Base-by-base conservation (phyloP, 2,797 vertebrate genomes). In the Gymnoscopelus microlampas region DNA sequence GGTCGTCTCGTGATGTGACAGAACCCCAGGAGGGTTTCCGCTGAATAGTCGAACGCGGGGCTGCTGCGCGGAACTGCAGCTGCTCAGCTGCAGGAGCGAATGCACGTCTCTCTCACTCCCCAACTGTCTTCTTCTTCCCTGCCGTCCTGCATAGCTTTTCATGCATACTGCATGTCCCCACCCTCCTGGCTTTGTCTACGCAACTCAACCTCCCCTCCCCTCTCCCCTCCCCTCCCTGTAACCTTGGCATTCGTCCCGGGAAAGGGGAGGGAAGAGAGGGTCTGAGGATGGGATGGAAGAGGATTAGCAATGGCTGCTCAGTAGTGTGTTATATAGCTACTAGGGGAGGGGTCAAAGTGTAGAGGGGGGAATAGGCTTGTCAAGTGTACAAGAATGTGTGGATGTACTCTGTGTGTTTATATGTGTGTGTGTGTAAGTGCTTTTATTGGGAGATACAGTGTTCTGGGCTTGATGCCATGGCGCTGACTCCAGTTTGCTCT, bases 191-290 rank as follows among this genome's bases (percentile, higher is more conserved):
- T 9, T 44, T 44, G 39, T 44, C 39, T 44, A 44, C 39, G 39
- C 39, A 44, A 44, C 39, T 8, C 39, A 44, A 44, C 62, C 8
- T 58, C 5, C 44, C 12, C 60, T n/a, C 64, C 15, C 13, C 57
- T 50, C 35, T 14, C 65, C 73, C 58, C 66, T 71, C 55, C 47
- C 72, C 1, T 57, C 64, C 2, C 63, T 6, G 66, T 80, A 85
- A 88, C 82, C 86, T 86, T 91, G 79, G 80, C 81, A 82, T 66
- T 60, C 1, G 62, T 88, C 78, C 87, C 77, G 84, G 72, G 88
- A 85, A 86, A 67, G 32, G 19, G 56, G 55, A 69, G 63, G 61
- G 59, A 67, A 60, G 61, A 53, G 58, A 12, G 57, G 61, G 19
- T 49, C 51, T 32, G 63, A 59, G 39, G 47, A 4, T 47, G 47